Conservation (phyloP, 2,113 vertebrate species). For the Tyrannus savana region DNA sequence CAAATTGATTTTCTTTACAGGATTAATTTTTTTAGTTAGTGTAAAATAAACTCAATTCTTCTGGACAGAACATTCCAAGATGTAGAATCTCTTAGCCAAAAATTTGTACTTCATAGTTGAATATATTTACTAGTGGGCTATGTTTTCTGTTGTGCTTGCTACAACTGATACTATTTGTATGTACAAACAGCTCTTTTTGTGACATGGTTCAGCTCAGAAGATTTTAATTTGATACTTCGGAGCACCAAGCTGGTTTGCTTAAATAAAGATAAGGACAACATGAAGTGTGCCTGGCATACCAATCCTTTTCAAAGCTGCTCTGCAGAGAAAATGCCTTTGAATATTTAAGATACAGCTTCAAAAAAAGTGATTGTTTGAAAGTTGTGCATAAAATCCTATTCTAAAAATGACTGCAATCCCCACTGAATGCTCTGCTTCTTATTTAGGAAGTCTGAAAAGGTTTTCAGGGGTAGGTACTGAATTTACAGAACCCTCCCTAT, state of each 20-base stretch:
- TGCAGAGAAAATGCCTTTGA: conserved; percentile 22
- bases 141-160: neutral
- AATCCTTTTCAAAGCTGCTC: conserved; percentile 21
- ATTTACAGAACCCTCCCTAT: neutral
- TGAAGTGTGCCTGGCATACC: conserved; percentile 29
- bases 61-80: conserved; percentile 13
- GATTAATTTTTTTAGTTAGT: conserved; percentile 40
- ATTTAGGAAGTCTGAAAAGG: neutral
- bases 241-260: conserved; percentile 16
- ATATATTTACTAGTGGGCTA: neutral
- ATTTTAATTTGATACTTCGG: conserved; percentile 21
- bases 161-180: neutral
- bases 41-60: conserved; percentile 42
- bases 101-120: neutral
- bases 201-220: neutral
- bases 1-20: neutral
- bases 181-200: conserved; percentile 10
- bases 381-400: neutral
- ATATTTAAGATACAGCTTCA: conserved; percentile 30
- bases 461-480: neutral
- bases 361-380: neutral
- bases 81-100: conserved; percentile 11
- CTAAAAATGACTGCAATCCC: neutral
- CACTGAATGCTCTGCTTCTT: neutral
- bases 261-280: conserved; percentile 44